Percentiles rank a stretch among this genome's conserved stretches.
These are phyloP conservation scores for Lasius fuliginosus DNA, from an alignment of 2,888 invertebrate species.

Conservation along the genomic window DNA sequence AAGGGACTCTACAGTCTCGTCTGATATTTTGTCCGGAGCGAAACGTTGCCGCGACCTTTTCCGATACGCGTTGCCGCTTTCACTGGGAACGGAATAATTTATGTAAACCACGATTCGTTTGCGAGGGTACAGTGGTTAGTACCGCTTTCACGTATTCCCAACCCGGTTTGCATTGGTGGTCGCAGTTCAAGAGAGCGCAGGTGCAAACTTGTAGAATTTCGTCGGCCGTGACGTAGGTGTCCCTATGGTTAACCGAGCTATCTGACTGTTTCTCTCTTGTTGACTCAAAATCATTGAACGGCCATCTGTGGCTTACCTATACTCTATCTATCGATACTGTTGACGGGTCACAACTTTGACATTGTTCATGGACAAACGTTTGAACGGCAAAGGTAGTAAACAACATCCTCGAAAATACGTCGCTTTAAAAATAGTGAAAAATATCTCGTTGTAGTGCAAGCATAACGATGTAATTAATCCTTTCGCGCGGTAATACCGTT, in stretches of 20 bases:
- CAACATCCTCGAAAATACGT: neutral
- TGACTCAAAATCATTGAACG: constrained; percentile 60
- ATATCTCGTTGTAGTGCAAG: constrained; percentile 9
- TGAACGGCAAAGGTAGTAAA: constrained; percentile 14
- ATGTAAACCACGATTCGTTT: constrained; percentile 68
- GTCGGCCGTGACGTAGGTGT: constrained; percentile 71
- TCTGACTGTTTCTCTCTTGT: constrained; percentile 53
- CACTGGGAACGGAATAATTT: constrained; percentile 44
- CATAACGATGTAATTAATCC: constrained; percentile 33
- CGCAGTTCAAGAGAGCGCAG: constrained; percentile 69
- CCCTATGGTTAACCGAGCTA: constrained; percentile 73
- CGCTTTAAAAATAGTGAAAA: constrained; percentile 31
- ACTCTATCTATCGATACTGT: constrained; percentile 41
- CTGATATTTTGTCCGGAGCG: neutral
- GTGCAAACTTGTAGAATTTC: constrained; percentile 73
- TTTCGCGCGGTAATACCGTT: constrained; percentile 40
- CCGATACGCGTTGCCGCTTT: constrained; percentile 30
- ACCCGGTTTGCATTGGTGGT: constrained; percentile 64
- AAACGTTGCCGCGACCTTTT: constrained; percentile 6
- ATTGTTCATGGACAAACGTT: constrained; percentile 1
- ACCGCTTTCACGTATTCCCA: constrained; percentile 68
- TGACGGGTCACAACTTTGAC: neutral
- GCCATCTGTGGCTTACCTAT: constrained; percentile 55
- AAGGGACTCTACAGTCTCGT: neutral
- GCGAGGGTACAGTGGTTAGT: constrained; percentile 61